A percentile compares a stretch with the other conserved stretches of the same genome.
These are phyloP conservation scores for Prochilodus magdalenae DNA, from an alignment of 2,113 vertebrate species.

Conservation along the genomic window DNA sequence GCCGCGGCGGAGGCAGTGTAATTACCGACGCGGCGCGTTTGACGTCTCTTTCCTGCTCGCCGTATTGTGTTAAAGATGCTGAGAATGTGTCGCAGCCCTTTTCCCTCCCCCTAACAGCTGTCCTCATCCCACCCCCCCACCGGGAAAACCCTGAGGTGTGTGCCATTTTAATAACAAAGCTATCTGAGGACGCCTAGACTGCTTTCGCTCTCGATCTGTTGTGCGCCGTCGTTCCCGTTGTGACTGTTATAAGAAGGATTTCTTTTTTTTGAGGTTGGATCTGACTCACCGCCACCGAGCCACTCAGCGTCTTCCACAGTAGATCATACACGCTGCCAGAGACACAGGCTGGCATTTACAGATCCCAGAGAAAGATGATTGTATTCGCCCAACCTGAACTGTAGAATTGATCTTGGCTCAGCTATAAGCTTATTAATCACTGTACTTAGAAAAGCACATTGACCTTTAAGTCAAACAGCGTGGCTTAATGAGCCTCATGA, in stretches of 20 bases:
- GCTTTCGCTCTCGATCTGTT: background rate
- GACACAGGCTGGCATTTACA: conserved; percentile 31
- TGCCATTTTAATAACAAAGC: conserved; percentile 51
- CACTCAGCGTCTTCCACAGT: background rate
- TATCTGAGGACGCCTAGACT: conserved; percentile 26
- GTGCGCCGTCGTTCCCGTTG: background rate
- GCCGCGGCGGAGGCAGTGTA: conserved; percentile 16
- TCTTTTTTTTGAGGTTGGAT: background rate
- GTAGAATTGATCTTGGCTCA: conserved; percentile 23
- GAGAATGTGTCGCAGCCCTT: background rate
- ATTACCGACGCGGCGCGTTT: conserved; percentile 2
- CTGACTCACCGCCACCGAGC: background rate
- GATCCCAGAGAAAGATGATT: conserved; percentile 24
- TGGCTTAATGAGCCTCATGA: conserved; percentile 29
- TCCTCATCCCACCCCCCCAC: conserved; percentile 32
- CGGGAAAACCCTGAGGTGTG: conserved; percentile 36
- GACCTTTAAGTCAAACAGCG: conserved; percentile 42
- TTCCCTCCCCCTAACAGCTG: conserved; percentile 14
- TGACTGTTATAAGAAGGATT: background rate
- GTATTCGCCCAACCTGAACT: conserved; percentile 9
- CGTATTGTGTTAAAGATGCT: background rate
- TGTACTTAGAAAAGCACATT: conserved; percentile 17
- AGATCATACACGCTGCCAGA: background rate
- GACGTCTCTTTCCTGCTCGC: background rate
- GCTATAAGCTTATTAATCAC: conserved; percentile 34